Conservation (phyloP, 2,113 vertebrate species). For the Tor tambroides region DNA sequence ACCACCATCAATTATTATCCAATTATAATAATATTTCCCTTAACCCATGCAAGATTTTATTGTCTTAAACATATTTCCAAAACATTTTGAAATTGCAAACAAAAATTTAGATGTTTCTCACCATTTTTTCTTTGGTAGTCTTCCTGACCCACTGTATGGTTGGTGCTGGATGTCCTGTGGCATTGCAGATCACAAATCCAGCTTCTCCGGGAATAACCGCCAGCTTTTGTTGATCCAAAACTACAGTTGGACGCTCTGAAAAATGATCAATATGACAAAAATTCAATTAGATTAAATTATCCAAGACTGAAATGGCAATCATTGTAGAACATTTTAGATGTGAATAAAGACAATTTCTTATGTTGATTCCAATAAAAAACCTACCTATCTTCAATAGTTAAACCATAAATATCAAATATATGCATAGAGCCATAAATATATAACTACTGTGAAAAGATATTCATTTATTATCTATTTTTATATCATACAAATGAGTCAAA, state of each 20-base stretch:
- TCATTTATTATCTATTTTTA: background rate
- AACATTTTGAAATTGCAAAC: background rate
- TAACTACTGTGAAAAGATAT: background rate
- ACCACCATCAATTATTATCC: background rate
- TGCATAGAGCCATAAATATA: background rate
- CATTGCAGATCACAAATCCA: conserved; percentile 71
- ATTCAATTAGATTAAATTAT: background rate
- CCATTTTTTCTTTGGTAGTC: conserved; percentile 60
- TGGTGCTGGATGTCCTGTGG: conserved; percentile 74
- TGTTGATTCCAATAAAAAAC: background rate
- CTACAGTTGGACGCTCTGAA: conserved; percentile 55
- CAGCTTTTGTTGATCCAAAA: conserved; percentile 52
- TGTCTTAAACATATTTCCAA: background rate
- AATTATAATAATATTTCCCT: conserved; percentile 2
- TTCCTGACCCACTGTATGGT: conserved; percentile 73
- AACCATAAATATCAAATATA: background rate
- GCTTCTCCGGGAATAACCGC: conserved; percentile 53
- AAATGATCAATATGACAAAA: conserved; percentile 33
- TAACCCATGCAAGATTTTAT: background rate
- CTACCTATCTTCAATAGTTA: background rate
- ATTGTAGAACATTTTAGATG: background rate
- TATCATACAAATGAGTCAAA: background rate
- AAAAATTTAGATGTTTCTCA: conserved; percentile 41
- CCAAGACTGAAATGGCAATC: too few species aligned
- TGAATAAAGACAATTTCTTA: background rate